Conservation (phyloP, 2,888 invertebrate species). For the Leptothorax acervorum region DNA sequence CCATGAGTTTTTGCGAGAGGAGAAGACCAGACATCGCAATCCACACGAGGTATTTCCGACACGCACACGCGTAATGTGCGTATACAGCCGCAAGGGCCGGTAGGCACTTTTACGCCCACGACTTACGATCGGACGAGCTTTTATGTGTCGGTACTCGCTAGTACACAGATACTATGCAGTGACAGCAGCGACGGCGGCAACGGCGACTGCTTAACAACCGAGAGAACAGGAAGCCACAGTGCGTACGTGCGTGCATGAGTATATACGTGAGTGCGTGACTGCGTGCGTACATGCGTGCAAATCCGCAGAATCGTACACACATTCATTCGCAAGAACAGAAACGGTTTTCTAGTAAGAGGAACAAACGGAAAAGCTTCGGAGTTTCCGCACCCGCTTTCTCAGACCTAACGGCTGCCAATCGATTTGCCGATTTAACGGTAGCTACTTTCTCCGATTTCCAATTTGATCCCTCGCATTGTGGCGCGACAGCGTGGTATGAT, state of each 20-base stretch:
- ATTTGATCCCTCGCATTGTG: constrained; percentile 42
- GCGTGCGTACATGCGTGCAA: constrained; percentile 10
- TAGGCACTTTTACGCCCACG: constrained; percentile 59
- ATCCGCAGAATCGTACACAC: background rate
- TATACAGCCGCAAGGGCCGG: constrained; percentile 26
- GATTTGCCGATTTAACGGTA: constrained; percentile 62
- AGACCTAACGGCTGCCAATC: constrained; percentile 51
- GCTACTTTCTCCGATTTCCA: constrained; percentile 66
- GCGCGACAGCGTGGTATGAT: constrained; percentile 13
- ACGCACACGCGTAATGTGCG: constrained; percentile 3
- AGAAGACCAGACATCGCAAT: constrained; percentile 5
- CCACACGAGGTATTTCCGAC: background rate
- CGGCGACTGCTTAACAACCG: constrained; percentile 54
- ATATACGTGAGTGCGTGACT: constrained; percentile 5
- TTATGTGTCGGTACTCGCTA: constrained; percentile 36
- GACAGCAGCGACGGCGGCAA: constrained; percentile 13
- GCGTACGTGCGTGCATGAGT: constrained; percentile 16
- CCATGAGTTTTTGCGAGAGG: background rate
- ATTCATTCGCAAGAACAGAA: constrained; percentile 53
- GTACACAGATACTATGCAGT: constrained; percentile 21
- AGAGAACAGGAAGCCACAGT: constrained; percentile 49
- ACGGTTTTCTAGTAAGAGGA: constrained; percentile 50
- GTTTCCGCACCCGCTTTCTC: constrained; percentile 66
- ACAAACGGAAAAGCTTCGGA: constrained; percentile 68
- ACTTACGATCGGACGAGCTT: constrained; percentile 54